Conservation (phyloP, 2,888 invertebrate species). For the Nycteola revayana region DNA sequence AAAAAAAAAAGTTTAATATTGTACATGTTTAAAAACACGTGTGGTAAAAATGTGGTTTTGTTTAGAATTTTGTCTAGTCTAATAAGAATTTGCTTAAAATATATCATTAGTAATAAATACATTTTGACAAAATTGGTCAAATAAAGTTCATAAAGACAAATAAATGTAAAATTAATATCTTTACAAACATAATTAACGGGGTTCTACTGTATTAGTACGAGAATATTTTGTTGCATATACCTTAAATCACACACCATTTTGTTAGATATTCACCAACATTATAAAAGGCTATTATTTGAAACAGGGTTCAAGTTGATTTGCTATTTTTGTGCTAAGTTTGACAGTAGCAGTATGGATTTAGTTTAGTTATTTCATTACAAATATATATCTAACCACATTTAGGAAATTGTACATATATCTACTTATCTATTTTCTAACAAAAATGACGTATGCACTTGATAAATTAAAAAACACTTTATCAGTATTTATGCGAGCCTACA, state of each 20-base stretch:
- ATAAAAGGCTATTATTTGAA: constrained; percentile 18
- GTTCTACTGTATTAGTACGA: constrained; percentile 10
- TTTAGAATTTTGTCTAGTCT: no score
- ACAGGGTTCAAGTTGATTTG: constrained; percentile 8
- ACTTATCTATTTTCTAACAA: constrained; percentile 11
- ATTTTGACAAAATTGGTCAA: no score
- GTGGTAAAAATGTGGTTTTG: no score
- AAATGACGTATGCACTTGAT: constrained; percentile 7
- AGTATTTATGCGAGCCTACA: constrained; percentile 7
- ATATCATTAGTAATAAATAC: no score
- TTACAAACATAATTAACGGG: no score
- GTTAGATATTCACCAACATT: constrained; percentile 20
- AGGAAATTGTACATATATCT: constrained; percentile 28
- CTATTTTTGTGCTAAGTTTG: no score
- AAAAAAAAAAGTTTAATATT: no score
- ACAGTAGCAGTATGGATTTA: constrained; percentile 4
- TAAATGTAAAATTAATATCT: no score
- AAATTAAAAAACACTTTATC: constrained; percentile 4
- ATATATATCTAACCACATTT: constrained; percentile 9
- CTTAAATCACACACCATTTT: constrained; percentile 13
- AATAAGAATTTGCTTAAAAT: no score
- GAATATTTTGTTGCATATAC: constrained; percentile 18
- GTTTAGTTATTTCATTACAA: constrained; percentile 11
- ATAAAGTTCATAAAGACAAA: no score
- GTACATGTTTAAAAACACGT: no score